phyloP scores from a whole-genome alignment of 2,113 vertebrate species.

The Pungitius pungitius region DNA sequence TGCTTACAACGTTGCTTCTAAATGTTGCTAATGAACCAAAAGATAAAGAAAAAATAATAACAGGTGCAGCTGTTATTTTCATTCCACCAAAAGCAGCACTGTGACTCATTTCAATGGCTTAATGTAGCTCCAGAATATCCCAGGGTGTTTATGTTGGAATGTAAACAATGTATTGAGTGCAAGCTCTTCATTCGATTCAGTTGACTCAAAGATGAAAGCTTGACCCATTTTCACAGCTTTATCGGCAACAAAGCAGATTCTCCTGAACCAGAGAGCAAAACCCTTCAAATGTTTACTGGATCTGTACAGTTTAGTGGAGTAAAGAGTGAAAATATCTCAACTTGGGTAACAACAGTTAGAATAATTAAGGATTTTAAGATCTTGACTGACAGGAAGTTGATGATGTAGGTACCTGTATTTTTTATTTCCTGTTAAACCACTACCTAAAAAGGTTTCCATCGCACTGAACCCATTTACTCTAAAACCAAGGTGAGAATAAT shows the following conservation, averaged over 20 bases:
- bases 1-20: background rate
- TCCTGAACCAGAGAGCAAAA: background rate
- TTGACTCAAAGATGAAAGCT: background rate
- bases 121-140: slow-evolving; percentile 10
- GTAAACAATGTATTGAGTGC: slow-evolving; percentile 1
- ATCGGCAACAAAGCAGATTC: background rate
- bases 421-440: background rate
- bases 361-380: background rate
- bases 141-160: background rate
- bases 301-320: too few relatives aligned
- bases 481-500: background rate
- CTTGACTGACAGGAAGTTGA: background rate
- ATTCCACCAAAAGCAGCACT: background rate
- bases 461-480: background rate
- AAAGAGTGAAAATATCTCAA: background rate
- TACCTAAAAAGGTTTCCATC: background rate
- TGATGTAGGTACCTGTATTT: slow-evolving; percentile 4
- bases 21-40: slow-evolving; percentile 3
- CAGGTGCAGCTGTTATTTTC: background rate
- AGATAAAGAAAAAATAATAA: background rate
- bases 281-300: background rate
- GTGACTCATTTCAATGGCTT: slow-evolving; percentile 9
- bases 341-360: background rate
- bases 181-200: background rate
- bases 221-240: too few relatives aligned